These are phyloP conservation scores for Globodera ellingtonae DNA, from an alignment of 1,140 invertebrate genomes.

Conservation along the genomic window DNA sequence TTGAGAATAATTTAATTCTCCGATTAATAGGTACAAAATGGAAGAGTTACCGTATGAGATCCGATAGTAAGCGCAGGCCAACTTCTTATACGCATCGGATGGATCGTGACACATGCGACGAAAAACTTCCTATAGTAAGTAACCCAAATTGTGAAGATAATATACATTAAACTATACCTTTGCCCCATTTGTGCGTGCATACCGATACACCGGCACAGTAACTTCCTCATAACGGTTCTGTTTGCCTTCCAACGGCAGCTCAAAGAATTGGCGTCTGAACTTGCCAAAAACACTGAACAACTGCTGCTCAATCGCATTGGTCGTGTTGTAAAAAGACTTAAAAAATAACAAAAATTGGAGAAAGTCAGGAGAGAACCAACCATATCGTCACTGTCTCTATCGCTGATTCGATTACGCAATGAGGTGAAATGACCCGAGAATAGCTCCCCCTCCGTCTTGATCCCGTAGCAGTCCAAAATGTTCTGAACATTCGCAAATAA, in stretches of 20 bases:
- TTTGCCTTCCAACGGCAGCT: conserved; percentile 19
- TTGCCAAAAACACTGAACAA: conserved; percentile 38
- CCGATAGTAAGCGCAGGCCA: conserved; percentile 49
- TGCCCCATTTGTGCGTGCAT: conserved; percentile 12
- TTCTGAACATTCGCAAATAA: conserved; percentile 36
- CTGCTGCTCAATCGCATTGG: conserved; percentile 45
- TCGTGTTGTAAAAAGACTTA: conserved; percentile 49
- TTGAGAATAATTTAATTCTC: neutral
- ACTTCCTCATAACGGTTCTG: conserved; percentile 42
- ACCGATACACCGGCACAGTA: conserved; percentile 23
- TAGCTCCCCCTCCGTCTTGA: conserved; percentile 56
- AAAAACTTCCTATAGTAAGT: conserved; percentile 37
- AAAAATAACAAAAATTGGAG: neutral
- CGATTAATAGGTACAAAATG: neutral
- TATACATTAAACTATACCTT: conserved; percentile 6
- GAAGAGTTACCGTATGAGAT: conserved; percentile 36
- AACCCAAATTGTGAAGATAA: neutral
- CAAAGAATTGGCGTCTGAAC: conserved; percentile 42
- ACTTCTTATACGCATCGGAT: conserved; percentile 35
- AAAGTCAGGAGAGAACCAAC: neutral
- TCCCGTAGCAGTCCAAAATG: conserved; percentile 58
- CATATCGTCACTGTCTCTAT: conserved; percentile 51
- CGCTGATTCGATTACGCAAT: conserved; percentile 46
- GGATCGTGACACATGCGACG: conserved; percentile 38
- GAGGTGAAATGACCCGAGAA: conserved; percentile 45